phyloP scores from a whole-genome alignment of 2,888 invertebrate genomes.

The Ryuthela nishihirai region DNA sequence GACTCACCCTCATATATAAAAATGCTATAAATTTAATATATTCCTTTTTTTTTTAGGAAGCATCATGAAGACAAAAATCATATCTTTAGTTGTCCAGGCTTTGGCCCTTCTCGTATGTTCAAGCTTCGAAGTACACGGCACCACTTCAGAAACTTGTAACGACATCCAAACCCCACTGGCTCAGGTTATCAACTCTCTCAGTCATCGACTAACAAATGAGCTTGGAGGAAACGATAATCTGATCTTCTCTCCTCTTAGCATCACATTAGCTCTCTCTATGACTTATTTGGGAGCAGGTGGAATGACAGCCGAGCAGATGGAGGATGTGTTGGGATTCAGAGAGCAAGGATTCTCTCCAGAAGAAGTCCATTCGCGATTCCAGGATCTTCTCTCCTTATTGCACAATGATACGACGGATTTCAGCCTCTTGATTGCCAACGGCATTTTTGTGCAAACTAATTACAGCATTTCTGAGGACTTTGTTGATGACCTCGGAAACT shows the following conservation, averaged over 20 bases:
- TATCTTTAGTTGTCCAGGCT: too few species aligned
- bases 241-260: slow-evolving; percentile 50
- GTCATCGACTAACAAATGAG: slow-evolving; percentile 5
- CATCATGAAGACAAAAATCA: too few species aligned
- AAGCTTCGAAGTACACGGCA: too few species aligned
- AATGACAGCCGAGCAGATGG: slow-evolving; percentile 47
- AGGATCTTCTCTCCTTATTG: slow-evolving; percentile 1
- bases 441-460: slow-evolving; percentile 16
- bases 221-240: slow-evolving; percentile 9
- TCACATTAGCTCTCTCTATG: slow-evolving; percentile 50
- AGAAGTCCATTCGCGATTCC: slow-evolving; percentile 22
- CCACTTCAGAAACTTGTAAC: too few species aligned
- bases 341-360: background rate
- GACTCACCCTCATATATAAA: too few species aligned
- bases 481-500: slow-evolving; percentile 1
- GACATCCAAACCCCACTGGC: too few species aligned
- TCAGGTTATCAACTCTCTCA: slow-evolving; percentile 7
- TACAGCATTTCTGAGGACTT: slow-evolving; percentile 9
- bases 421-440: slow-evolving; percentile 14
- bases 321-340: slow-evolving; percentile 36
- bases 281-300: slow-evolving; percentile 49
- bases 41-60: too few species aligned
- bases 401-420: slow-evolving; percentile 1
- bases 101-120: too few species aligned
- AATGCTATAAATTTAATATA: too few species aligned